Base-by-base conservation (phyloP, 53 echinoderm and acorn worm genomes). In the Mesocentrotus franciscanus region DNA sequence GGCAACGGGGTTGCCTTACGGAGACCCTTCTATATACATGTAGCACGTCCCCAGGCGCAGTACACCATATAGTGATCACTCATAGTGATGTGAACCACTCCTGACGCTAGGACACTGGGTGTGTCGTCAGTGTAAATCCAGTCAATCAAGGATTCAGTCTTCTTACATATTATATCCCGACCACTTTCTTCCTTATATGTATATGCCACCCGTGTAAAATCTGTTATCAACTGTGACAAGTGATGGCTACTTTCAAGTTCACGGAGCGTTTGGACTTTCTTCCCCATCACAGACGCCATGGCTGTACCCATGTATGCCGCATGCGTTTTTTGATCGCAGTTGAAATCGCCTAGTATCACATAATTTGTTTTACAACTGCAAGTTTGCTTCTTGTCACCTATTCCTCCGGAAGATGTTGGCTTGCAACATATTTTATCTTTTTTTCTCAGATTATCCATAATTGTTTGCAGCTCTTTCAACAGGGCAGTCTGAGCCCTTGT, bases 61-160 rank as follows among this genome's bases (percentile, higher is more conserved):
- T 62, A 90, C 15, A 90, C 91, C 91, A 90, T 90, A 34, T 61
- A 90, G 17, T 90, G 91, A 17, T 90, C 91, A 90, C 91, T 90
- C 91, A 90, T 90, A 2, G 91, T 30, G 30, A 66, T 30, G 20
- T 61, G 91, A 62, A 64, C 66, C 20, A 90, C 91, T 90, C 91
- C 61, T 12, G 91, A 90, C 1, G 17, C 34, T 16, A 3, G 20
- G 9, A 62, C 91, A 22, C 7, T 64, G n/a, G 11, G 1, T 85
- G 10, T 58, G 36, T 90, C 22, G 7, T 90, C 91, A 0, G 66
- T 64, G 30, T 62, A 90, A 2, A 90, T 22, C 34, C 64, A 17
- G 24, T 90, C 91, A 90, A 90, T 64, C 66, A 90, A 29, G 11
- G 91, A 10, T 90, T 90, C 27, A 8, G 89, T 89, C 60, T 0